Base-by-base conservation (phyloP, 2,888 invertebrate species). In the Alsophila aescularia region DNA sequence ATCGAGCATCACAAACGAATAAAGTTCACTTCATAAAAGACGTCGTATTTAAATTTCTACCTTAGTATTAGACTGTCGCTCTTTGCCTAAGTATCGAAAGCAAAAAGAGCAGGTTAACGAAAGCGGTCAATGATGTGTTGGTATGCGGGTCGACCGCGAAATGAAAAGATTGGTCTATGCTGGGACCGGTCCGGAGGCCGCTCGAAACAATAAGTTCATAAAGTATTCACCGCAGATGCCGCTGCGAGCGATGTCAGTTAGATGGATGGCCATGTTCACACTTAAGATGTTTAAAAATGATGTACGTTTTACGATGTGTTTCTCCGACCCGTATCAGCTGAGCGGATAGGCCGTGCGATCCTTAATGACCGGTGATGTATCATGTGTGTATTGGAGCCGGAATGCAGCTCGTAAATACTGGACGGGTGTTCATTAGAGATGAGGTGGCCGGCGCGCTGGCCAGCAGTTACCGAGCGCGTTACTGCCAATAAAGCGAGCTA, bases 401-500 rank as follows among this genome's bases (percentile, higher is more conserved):
- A 56, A 50, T 55, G 54, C 35, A 21, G 49, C 27, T 50, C 49
- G 40, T 49, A 49, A 54, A 54, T 41, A 65, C 60, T 73, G 67
- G 69, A 70, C 77, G 69, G 72, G 71, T 76, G 77, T 84, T 87
- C 81, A 82, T 83, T 83, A 84, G 76, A 80, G 75, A 62, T 62
- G 69, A 59, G 73, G 75, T 74, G 74, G 69, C 65, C 69, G 66
- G 62, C 64, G 64, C 67, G 66, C 63, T 63, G 48, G 42, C 64
- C 59, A 66, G 69, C 67, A 68, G 72, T 82, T 78, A 77, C 75
- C 77, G 80, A 76, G 74, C 75, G 71, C 84, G 90, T 86, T 83
- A 83, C 86, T 85, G 86, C 82, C 80, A 85, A 90, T 90, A 90
- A 91, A 90, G 83, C 81, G 79, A 87, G 81, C 88, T 83, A 90